Evolutionary conservation across 2,797 vertebrate genomes (phyloP).

Genomic region (Sebastes matsubarae): DNA sequence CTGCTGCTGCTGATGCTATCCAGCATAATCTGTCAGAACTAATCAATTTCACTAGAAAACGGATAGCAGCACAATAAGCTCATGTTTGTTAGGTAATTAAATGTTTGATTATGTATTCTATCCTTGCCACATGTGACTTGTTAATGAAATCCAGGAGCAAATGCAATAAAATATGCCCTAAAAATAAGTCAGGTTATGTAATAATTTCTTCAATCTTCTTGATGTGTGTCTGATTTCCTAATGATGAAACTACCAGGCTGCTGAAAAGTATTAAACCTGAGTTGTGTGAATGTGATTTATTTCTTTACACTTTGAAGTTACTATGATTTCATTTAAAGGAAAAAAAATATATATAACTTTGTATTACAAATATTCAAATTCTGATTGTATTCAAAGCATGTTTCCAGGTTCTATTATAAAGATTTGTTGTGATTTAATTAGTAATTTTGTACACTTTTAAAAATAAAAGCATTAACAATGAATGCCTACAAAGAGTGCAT

Average conservation of each 20-base stretch:
- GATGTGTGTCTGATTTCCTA: slow-evolving; percentile 2
- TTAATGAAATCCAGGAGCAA: background rate
- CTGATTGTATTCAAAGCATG: slow-evolving; percentile 38
- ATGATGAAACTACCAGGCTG: background rate
- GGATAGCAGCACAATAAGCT: background rate
- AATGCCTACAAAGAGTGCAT: background rate
- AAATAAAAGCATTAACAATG: slow-evolving; percentile 47
- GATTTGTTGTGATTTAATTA: slow-evolving; percentile 30
- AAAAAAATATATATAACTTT: background rate
- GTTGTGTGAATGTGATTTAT: slow-evolving; percentile 24
- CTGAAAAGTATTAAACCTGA: slow-evolving; percentile 32
- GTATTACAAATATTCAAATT: slow-evolving; percentile 2
- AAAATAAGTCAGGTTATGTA: background rate
- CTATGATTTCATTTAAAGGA: slow-evolving; percentile 13
- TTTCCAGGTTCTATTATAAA: slow-evolving; percentile 30
- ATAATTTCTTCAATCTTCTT: background rate
- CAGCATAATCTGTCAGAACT: slow-evolving; percentile 41
- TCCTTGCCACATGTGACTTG: background rate
- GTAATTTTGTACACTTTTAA: slow-evolving; percentile 64
- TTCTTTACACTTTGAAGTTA: slow-evolving; percentile 20
- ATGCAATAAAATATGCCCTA: background rate
- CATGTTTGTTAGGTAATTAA: background rate
- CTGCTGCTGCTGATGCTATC: slow-evolving; percentile 61
- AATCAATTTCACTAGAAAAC: background rate
- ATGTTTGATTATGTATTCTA: background rate